phyloP scores from a whole-genome alignment of 2,113 vertebrate genomes.

The Microcebus jonahi region DNA sequence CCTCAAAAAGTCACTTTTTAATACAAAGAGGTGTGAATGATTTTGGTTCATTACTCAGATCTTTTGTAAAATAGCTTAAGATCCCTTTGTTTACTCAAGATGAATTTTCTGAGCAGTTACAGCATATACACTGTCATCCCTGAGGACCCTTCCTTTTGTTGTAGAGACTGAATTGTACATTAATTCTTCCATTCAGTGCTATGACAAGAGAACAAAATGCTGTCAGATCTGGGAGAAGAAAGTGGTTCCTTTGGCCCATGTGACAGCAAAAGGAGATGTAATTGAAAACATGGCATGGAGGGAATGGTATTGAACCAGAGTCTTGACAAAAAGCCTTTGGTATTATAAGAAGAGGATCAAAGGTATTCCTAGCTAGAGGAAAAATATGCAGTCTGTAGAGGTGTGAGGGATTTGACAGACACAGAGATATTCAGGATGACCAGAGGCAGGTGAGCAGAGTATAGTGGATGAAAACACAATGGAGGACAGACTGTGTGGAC shows the following conservation, averaged over 20 bases:
- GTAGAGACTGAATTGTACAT: not conserved
- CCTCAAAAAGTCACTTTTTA: not conserved
- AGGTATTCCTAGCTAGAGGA: not conserved
- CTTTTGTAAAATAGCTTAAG: not conserved
- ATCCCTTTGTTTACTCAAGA: not conserved
- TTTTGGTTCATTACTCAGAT: not conserved
- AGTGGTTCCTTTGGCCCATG: not conserved
- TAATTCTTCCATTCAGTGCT: not conserved
- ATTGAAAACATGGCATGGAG: not conserved
- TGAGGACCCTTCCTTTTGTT: not conserved
- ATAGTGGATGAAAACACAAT: not conserved
- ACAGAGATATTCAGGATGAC: not conserved
- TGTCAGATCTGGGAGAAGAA: not conserved
- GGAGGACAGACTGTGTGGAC: not conserved
- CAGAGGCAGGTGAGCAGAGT: not conserved
- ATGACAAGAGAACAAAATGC: not conserved
- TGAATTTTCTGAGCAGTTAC: not conserved
- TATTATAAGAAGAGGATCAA: not conserved
- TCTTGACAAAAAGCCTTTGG: not conserved
- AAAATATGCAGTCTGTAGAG: not conserved
- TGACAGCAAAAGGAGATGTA: not conserved
- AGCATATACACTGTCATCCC: not conserved
- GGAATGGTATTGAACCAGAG: not conserved
- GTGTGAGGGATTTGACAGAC: not conserved
- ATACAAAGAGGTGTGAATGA: not conserved